A percentile compares a stretch with the other conserved stretches of the same genome.
phyloP scores from a whole-genome alignment of 2,888 invertebrate genomes.

The Sericinus montela region DNA sequence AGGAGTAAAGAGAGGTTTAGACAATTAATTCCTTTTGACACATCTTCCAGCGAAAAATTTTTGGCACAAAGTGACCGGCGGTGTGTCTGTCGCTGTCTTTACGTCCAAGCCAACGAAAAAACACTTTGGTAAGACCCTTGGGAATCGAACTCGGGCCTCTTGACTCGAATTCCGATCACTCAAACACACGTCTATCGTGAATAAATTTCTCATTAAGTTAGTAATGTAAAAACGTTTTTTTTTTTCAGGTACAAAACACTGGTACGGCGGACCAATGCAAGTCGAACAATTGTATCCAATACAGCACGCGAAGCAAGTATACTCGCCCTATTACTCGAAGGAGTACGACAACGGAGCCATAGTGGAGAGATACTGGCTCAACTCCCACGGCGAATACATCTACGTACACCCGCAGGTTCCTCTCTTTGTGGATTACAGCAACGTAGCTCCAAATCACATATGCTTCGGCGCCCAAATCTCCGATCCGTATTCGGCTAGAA shows the following conservation, averaged over 20 bases:
- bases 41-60: no score
- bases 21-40: no score
- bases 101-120: no score
- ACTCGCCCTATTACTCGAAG: slow-evolving; percentile 76
- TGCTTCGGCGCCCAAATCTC: slow-evolving; percentile 79
- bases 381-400: slow-evolving; percentile 83
- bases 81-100: no score
- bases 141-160: no score
- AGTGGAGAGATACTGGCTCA: slow-evolving; percentile 85
- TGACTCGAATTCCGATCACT: no score
- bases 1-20: no score
- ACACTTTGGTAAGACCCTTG: no score
- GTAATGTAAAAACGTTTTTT: no score
- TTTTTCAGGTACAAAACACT: slow-evolving; percentile 61
- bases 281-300: slow-evolving; percentile 81
- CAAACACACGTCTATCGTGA: no score
- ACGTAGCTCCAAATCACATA: slow-evolving; percentile 66
- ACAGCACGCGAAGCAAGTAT: slow-evolving; percentile 68
- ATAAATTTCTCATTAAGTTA: no score
- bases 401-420: slow-evolving; percentile 82
- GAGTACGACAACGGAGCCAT: slow-evolving; percentile 77
- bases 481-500: slow-evolving; percentile 71
- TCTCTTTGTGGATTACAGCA: slow-evolving; percentile 85
- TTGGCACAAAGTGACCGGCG: no score
- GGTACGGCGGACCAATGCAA: slow-evolving; percentile 85